A percentile compares a stretch with the other conserved stretches of the same genome.
phyloP scores from a whole-genome alignment of 2,797 vertebrate species.

The Spondyliosoma cantharus region DNA sequence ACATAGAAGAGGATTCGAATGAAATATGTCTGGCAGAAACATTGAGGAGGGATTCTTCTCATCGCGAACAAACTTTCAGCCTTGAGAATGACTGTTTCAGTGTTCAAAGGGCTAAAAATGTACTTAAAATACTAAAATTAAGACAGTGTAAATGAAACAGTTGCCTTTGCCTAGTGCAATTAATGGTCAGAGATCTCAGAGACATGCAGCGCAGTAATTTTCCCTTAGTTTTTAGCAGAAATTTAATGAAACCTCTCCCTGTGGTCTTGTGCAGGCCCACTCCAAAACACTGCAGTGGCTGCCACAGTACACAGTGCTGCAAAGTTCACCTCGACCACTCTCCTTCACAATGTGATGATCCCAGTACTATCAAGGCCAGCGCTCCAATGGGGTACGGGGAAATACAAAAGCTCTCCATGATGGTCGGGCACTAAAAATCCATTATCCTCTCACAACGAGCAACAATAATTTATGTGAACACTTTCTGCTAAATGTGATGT shows the following conservation, averaged over 20 bases:
- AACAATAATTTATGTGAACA: constrained; percentile 66
- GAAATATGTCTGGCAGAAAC: constrained; percentile 11
- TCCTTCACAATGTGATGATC: constrained; percentile 34
- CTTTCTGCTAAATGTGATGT: constrained; percentile 50
- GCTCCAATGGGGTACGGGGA: constrained; percentile 36
- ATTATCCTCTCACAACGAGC: constrained; percentile 60
- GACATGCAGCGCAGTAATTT: background rate
- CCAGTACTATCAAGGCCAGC: constrained; percentile 22
- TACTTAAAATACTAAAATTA: constrained; percentile 9
- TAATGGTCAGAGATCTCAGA: background rate
- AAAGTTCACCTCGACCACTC: background rate
- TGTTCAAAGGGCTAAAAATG: background rate
- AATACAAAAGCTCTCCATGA: constrained; percentile 44
- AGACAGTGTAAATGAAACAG: background rate
- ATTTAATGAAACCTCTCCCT: background rate
- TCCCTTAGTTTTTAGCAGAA: background rate
- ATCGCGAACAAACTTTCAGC: background rate
- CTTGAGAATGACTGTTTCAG: background rate
- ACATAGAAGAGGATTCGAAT: background rate
- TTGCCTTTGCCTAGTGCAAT: background rate
- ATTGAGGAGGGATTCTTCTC: constrained; percentile 3
- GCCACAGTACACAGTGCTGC: background rate
- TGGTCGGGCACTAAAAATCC: constrained; percentile 55
- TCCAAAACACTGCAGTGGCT: background rate
- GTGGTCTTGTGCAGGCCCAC: background rate